Base-by-base conservation (phyloP, 2,797 vertebrate genomes). In the Ptychobarbus kaznakovi region DNA sequence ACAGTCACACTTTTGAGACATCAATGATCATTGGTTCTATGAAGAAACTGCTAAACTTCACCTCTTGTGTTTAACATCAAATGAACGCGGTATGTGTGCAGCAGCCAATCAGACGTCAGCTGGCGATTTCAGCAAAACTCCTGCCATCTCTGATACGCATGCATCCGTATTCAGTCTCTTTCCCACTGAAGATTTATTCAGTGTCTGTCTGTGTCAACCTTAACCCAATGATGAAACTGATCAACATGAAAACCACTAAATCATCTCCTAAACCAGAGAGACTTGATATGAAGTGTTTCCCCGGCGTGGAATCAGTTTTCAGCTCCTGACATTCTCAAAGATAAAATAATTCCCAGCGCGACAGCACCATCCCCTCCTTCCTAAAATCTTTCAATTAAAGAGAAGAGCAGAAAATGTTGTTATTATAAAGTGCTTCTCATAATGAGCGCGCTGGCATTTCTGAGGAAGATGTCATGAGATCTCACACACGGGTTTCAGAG, bases 391-490 rank as follows among this genome's bases (percentile, higher is more conserved):
- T 95, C 93, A 95, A 94, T 95, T 95, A 95, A 90, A 81, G 81
- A 61, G 18, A 83, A 87, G 87, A 86, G 83, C 89, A 90, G 85
- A 90, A 91, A 92, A 92, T 91, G 91, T 91, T 94, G 93, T 88
- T 90, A 88, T 93, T 91, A 92, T 89, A 89, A 88, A 90, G 87
- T 75, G 63, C 89, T 90, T 89, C 82, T 90, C 88, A 90, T 95
- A 95, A 95, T 96, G 93, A 92, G 91, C 92, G 84, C 81, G 81
- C 87, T 95, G 95, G 92, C 95, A 95, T 95, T 96, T 95, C 89
- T 93, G 87, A 87, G 82, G 86, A 89, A 93, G 91, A 87, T 91
- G 89, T 90, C 89, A 88, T 87, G 69, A 51, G 51, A 49, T 81
- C 92, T 93, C 91, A 92, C 90, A 95, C 91, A 92, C 89, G 87